These are phyloP conservation scores for Phodopus roborovskii DNA, from an alignment of 2,113 vertebrate species.

Conservation along the genomic window DNA sequence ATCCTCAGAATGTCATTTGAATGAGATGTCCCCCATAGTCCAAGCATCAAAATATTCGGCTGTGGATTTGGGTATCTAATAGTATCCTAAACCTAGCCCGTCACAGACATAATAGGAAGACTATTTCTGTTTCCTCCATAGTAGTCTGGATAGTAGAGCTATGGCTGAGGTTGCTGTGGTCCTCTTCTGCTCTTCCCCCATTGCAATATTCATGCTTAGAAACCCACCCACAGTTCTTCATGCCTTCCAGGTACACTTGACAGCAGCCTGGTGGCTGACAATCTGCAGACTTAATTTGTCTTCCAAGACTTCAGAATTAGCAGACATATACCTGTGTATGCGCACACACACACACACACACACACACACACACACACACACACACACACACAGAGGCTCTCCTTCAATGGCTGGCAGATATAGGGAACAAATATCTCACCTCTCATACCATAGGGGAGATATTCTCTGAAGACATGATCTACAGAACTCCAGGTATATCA, in stretches of 20 bases:
- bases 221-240: neutral
- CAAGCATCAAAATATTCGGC: neutral
- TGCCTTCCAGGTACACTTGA: neutral
- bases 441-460: no score
- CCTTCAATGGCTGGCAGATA: neutral
- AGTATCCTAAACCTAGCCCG: no score
- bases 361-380: neutral
- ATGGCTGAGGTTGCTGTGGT: rapidly evolving
- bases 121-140: no score
- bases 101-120: no score
- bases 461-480: neutral
- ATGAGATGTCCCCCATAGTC: no score
- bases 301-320: neutral
- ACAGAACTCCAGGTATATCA: no score
- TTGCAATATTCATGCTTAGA: neutral
- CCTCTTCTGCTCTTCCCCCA: neutral
- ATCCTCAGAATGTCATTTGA: neutral
- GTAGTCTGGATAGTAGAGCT: no score
- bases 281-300: neutral
- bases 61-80: neutral
- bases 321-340: no score
- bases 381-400: neutral
- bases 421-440: neutral
- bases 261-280: neutral
- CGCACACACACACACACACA: neutral